A percentile compares a stretch with the other conserved stretches of the same genome.
These are phyloP conservation scores for Halcyon chelicuti DNA, from an alignment of 2,797 vertebrate genomes.

Conservation along the genomic window DNA sequence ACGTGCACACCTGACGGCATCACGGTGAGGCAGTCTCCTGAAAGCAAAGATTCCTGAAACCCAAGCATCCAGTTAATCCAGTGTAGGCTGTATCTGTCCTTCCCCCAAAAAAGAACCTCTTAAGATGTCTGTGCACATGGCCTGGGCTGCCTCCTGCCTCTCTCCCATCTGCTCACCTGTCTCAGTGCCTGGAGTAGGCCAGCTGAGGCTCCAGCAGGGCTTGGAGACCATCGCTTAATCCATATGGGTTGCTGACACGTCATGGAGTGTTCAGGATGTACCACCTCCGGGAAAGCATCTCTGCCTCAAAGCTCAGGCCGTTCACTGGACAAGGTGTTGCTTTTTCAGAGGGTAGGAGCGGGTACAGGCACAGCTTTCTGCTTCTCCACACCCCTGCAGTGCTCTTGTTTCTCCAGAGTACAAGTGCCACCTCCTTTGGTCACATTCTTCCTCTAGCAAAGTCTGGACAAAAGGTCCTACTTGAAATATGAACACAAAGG, in stretches of 20 bases:
- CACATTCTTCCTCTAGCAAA: background rate
- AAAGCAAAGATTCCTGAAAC: background rate
- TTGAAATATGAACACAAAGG: background rate
- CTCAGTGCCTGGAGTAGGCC: background rate
- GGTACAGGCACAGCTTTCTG: background rate
- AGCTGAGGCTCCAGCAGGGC: background rate
- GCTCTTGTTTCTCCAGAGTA: background rate
- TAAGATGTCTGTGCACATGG: background rate
- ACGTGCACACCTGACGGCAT: background rate
- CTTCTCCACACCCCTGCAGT: background rate
- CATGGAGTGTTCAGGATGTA: background rate
- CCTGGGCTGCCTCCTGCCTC: background rate
- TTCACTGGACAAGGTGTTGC: background rate
- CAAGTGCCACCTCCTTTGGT: background rate
- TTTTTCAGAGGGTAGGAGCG: background rate
- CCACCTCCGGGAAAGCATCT: background rate
- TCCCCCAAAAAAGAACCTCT: fast-evolving
- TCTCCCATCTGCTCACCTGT: fast-evolving
- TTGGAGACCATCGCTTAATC: background rate
- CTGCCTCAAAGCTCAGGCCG: background rate
- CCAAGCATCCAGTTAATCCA: background rate
- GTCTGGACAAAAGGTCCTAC: background rate
- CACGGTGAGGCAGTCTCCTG: background rate
- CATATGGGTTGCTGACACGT: background rate
- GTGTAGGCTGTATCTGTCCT: background rate